phyloP scores from a whole-genome alignment of 1,140 invertebrate species.

The Drepana arcuata region DNA sequence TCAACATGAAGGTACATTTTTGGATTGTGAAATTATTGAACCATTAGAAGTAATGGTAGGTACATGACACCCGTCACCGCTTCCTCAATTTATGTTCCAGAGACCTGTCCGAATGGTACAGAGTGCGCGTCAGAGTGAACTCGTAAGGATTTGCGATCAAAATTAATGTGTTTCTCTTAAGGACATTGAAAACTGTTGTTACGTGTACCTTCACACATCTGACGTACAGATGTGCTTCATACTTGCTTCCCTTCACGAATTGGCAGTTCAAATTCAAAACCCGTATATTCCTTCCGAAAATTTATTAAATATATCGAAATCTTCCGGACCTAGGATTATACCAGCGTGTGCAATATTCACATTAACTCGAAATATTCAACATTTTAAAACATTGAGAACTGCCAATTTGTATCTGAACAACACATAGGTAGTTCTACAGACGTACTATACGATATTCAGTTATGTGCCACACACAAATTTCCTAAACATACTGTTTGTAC shows the following conservation, averaged over 20 bases:
- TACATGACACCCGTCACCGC: conserved; percentile 53
- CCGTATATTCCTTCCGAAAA: neutral
- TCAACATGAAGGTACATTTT: too few relatives aligned
- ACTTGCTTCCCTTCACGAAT: conserved; percentile 54
- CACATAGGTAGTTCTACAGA: conserved; percentile 31
- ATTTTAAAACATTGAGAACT: conserved; percentile 28
- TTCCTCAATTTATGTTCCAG: conserved; percentile 81
- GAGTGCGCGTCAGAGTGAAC: conserved; percentile 82
- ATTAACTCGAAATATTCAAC: too few relatives aligned
- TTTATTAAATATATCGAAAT: conserved; percentile 7
- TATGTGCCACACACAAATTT: too few relatives aligned
- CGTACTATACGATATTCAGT: conserved; percentile 23
- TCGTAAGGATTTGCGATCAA: conserved; percentile 75
- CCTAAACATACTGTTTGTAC: too few relatives aligned
- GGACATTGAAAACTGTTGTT: conserved; percentile 58
- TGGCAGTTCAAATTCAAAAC: conserved; percentile 41
- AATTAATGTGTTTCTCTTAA: conserved; percentile 65
- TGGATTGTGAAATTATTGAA: too few relatives aligned
- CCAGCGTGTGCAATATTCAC: conserved; percentile 5
- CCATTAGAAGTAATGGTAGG: conserved; percentile 11
- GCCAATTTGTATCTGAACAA: conserved; percentile 47
- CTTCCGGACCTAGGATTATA: conserved; percentile 13
- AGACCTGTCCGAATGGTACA: conserved; percentile 81
- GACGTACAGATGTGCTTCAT: conserved; percentile 62
- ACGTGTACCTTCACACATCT: conserved; percentile 65